Evolutionary conservation across 2,113 vertebrate species (phyloP).

Genomic region (Daboia siamensis): DNA sequence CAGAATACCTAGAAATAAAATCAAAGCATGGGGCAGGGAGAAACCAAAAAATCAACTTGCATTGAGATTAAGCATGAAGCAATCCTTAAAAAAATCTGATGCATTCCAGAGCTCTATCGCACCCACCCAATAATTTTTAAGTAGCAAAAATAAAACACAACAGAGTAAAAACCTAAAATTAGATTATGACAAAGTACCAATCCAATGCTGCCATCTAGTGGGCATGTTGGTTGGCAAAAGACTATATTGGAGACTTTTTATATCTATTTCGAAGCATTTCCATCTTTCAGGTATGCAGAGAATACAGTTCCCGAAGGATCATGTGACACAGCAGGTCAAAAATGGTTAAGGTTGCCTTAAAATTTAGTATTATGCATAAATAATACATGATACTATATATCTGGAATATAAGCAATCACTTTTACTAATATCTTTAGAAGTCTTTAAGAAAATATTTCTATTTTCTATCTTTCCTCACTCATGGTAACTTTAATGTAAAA

Average conservation of each 20-base stretch:
- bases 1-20: background rate
- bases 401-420: background rate
- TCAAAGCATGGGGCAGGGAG: background rate
- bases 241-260: background rate
- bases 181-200: background rate
- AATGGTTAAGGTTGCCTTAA: background rate
- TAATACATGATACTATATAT: background rate
- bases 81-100: background rate
- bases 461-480: background rate
- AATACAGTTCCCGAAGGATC: background rate
- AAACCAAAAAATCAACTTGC: slow-evolving; percentile 1
- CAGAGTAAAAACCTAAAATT: background rate
- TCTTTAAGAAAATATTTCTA: slow-evolving; percentile 21
- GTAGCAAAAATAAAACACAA: background rate
- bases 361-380: background rate
- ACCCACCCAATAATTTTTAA: background rate
- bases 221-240: background rate
- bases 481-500: slow-evolving; percentile 18
- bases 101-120: background rate
- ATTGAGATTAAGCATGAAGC: background rate
- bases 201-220: slow-evolving; percentile 69
- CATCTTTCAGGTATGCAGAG: background rate
- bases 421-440: background rate
- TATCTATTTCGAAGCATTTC: background rate
- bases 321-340: background rate